Evolutionary conservation across 2,113 vertebrate species (phyloP).

Genomic region (Myotis lucifugus): DNA sequence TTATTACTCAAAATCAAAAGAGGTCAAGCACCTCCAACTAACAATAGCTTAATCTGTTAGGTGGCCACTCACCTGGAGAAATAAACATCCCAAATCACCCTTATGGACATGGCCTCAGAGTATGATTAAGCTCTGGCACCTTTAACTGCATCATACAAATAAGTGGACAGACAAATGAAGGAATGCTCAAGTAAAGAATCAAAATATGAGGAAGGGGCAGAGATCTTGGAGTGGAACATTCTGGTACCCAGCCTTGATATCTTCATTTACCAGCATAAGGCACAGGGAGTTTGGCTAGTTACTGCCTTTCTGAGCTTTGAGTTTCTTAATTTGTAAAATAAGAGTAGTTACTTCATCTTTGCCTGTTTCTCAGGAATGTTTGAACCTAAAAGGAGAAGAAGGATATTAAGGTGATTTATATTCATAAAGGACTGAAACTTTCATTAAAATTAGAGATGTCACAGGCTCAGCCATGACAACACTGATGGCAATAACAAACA

Average conservation of each 20-base stretch:
- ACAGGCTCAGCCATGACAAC: not conserved
- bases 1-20: not conserved
- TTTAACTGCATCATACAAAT: not conserved
- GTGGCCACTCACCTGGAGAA: not conserved
- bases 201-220: not conserved
- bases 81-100: not conserved
- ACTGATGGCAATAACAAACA: not conserved
- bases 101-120: not conserved
- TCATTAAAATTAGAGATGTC: not conserved
- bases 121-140: not conserved
- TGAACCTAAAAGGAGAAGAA: not conserved
- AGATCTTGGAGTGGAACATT: not conserved
- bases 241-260: not conserved
- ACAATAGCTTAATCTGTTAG: not conserved
- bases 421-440: not conserved
- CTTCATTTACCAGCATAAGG: not conserved
- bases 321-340: not conserved
- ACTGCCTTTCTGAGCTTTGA: not conserved
- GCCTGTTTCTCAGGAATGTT: not conserved
- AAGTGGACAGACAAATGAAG: not conserved
- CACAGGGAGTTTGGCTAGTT: not conserved
- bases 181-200: conserved; percentile 9
- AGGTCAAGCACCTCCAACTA: not conserved
- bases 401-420: not conserved
- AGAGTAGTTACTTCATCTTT: not conserved